Evolutionary conservation across 2,888 invertebrate genomes (phyloP).

Genomic region (Pogonocherus hispidulus): DNA sequence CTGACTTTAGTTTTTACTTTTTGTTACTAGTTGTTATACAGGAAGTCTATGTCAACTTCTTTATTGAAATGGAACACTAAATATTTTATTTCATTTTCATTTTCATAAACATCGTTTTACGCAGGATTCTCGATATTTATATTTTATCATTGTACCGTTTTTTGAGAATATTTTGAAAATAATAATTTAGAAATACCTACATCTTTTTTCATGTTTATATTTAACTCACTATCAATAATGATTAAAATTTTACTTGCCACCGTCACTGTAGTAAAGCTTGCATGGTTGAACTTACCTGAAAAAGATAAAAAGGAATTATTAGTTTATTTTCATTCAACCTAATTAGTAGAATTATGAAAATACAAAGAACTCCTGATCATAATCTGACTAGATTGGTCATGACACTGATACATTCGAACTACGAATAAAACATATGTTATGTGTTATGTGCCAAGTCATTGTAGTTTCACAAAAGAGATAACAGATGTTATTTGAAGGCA

Average conservation of each 20-base stretch:
- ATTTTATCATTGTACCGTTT: too few relatives aligned
- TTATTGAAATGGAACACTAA: too few relatives aligned
- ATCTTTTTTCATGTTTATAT: too few relatives aligned
- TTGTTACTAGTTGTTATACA: too few relatives aligned
- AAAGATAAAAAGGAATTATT: constrained; percentile 10
- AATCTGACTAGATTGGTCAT: constrained; percentile 18
- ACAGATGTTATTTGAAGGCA: constrained; percentile 4
- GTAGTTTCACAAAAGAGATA: background rate
- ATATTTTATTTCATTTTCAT: too few relatives aligned
- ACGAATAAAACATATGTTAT: constrained; percentile 18
- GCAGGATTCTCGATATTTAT: too few relatives aligned
- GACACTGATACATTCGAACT: constrained; percentile 12
- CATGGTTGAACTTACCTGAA: constrained; percentile 24
- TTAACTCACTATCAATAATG: too few relatives aligned
- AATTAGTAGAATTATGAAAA: constrained; percentile 13
- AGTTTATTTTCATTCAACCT: constrained; percentile 12
- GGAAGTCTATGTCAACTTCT: too few relatives aligned
- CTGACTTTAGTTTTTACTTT: too few relatives aligned
- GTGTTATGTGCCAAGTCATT: constrained; percentile 14
- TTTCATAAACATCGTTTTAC: too few relatives aligned
- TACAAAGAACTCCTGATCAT: constrained; percentile 18
- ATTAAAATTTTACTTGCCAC: constrained; percentile 1
- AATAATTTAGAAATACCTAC: too few relatives aligned
- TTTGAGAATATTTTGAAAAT: too few relatives aligned
- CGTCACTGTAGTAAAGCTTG: background rate